These are phyloP conservation scores for Bucco capensis DNA, from an alignment of 2,113 vertebrate species.

Conservation along the genomic window DNA sequence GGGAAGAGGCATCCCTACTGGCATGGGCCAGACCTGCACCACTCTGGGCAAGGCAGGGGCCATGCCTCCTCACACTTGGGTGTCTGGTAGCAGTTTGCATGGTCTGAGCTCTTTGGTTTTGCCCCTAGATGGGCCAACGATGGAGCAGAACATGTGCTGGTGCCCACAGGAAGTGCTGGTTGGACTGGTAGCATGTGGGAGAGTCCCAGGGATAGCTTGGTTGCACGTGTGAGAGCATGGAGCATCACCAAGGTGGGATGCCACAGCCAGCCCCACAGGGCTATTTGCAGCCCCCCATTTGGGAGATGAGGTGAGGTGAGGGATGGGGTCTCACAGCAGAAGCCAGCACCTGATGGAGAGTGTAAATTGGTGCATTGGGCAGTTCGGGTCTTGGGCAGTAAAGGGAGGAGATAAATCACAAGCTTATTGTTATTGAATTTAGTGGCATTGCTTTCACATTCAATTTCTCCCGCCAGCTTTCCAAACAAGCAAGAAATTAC, in stretches of 20 bases:
- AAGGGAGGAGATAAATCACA: constrained; percentile 57
- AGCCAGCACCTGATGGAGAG: not conserved
- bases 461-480: constrained; percentile 31
- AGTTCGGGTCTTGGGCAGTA: constrained; percentile 17
- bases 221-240: fast-evolving
- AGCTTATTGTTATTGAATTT: constrained; percentile 69
- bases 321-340: not conserved
- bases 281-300: not conserved
- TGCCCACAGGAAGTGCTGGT: fast-evolving
- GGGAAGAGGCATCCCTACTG: not conserved
- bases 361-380: not conserved
- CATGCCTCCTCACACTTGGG: not conserved
- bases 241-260: fast-evolving
- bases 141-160: fast-evolving
- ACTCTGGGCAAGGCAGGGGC: not conserved
- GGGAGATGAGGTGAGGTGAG: not conserved
- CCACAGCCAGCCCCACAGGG: not conserved
- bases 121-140: not conserved
- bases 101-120: fast-evolving
- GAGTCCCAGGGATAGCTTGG: not conserved
- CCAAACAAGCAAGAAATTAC: constrained; percentile 66
- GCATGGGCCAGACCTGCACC: fast-evolving
- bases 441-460: constrained; percentile 54
- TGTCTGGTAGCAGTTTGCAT: fast-evolving
- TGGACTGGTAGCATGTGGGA: not conserved